These are phyloP conservation scores for Sclerurus mexicanus DNA, from an alignment of 2,113 vertebrate genomes.

Conservation along the genomic window DNA sequence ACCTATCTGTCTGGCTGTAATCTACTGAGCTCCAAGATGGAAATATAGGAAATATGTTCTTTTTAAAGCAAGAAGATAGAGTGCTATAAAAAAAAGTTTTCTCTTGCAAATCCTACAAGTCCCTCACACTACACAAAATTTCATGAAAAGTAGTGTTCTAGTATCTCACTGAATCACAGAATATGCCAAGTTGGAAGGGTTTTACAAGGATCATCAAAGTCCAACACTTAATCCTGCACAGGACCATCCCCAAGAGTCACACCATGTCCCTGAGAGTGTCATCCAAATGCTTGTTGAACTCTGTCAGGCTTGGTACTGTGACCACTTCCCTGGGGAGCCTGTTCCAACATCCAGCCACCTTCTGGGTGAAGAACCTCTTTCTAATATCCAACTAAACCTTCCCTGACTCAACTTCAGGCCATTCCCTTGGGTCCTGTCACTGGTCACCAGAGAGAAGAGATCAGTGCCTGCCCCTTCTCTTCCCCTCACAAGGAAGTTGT, in stretches of 20 bases:
- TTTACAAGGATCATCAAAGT: background rate
- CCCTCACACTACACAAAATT: background rate
- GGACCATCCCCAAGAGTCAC: background rate
- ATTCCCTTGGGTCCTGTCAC: background rate
- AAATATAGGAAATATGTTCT: background rate
- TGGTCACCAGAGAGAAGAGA: background rate
- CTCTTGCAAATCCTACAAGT: background rate
- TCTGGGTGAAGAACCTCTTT: background rate
- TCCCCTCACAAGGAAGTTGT: background rate
- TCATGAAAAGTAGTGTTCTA: background rate
- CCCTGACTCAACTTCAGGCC: background rate
- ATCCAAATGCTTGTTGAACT: background rate
- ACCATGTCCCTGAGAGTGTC: background rate
- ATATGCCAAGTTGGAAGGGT: background rate
- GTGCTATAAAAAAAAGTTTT: background rate
- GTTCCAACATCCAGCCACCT: background rate
- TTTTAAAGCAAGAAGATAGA: background rate
- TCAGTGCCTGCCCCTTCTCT: background rate
- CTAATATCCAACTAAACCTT: background rate
- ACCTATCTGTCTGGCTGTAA: conserved; percentile 2
- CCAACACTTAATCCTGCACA: background rate
- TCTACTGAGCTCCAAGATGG: background rate
- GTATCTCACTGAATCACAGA: background rate
- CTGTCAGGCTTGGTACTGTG: background rate
- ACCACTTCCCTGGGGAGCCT: background rate